These are phyloP conservation scores for Patella ulyssiponensis DNA, from an alignment of 2,888 invertebrate species.

Conservation along the genomic window DNA sequence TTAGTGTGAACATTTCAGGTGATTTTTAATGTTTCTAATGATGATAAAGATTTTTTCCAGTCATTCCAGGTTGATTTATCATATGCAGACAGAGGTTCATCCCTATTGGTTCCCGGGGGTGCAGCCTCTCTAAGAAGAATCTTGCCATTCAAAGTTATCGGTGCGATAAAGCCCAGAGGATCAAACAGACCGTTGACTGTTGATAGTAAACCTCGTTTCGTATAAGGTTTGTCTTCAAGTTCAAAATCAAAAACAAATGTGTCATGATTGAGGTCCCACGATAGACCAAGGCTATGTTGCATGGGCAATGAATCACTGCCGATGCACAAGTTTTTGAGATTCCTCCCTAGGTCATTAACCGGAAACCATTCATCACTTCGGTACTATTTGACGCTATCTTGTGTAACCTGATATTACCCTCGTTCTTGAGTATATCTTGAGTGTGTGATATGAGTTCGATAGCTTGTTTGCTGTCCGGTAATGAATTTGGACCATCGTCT, in stretches of 20 bases:
- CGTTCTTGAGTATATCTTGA: neutral
- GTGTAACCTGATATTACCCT: conserved; percentile 8
- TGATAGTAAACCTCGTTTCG: conserved; percentile 8
- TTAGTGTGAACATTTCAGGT: neutral
- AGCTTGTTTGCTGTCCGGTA: neutral
- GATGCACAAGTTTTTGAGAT: conserved; percentile 6
- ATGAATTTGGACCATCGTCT: neutral
- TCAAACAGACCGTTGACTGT: conserved; percentile 20
- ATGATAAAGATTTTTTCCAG: neutral
- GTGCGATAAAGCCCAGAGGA: conserved; percentile 19
- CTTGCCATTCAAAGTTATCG: conserved; percentile 10
- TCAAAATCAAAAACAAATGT: neutral
- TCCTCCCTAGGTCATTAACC: conserved; percentile 7
- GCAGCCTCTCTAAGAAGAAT: conserved; percentile 9
- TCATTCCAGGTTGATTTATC: neutral
- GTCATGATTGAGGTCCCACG: conserved; percentile 14
- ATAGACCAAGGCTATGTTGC: conserved; percentile 16
- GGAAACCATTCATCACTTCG: conserved; percentile 7
- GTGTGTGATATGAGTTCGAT: neutral
- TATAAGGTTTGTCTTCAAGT: conserved; percentile 9
- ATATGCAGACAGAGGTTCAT: conserved; percentile 19
- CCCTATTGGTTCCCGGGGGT: conserved; percentile 1
- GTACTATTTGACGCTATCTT: conserved; percentile 11
- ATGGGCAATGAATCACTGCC: neutral
- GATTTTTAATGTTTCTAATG: conserved; percentile 1